These are phyloP conservation scores for Sorex araneus DNA, from an alignment of 2,113 vertebrate species.

Conservation along the genomic window DNA sequence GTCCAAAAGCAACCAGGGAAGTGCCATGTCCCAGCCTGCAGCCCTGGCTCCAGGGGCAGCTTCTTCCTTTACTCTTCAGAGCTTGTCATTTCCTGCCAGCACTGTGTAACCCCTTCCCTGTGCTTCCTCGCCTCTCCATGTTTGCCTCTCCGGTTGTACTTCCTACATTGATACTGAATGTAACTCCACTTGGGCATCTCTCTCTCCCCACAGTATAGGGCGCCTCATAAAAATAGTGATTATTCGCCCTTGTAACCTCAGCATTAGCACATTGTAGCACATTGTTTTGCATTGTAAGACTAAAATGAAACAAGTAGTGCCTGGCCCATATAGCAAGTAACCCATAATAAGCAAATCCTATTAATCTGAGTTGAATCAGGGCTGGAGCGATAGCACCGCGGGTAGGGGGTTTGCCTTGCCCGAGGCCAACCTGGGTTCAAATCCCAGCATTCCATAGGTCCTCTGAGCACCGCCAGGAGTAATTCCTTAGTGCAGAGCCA, in stretches of 20 bases:
- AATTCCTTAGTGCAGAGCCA: no score
- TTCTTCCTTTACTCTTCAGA: not conserved
- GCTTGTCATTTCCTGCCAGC: no score
- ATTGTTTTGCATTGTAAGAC: constrained; percentile 41
- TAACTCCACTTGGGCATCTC: not conserved
- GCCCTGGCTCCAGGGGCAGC: not conserved
- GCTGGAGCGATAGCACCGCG: no score
- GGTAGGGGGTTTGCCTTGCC: no score
- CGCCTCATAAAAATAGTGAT: not conserved
- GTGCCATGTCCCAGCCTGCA: not conserved
- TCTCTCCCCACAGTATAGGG: not conserved
- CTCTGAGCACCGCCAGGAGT: no score
- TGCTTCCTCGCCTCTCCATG: not conserved
- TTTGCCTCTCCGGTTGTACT: not conserved
- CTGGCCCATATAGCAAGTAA: not conserved
- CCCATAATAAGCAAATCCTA: constrained; percentile 34
- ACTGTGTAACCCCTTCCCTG: not conserved
- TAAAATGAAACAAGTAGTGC: constrained; percentile 39
- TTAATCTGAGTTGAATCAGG: constrained; percentile 20
- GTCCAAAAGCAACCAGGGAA: not conserved
- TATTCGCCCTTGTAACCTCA: not conserved
- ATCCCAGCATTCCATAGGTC: no score
- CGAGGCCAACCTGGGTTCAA: no score
- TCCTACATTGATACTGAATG: not conserved
- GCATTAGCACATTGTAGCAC: constrained; percentile 13